Conservation (phyloP, 2,113 vertebrate genomes). For the Scopus umbretta region DNA sequence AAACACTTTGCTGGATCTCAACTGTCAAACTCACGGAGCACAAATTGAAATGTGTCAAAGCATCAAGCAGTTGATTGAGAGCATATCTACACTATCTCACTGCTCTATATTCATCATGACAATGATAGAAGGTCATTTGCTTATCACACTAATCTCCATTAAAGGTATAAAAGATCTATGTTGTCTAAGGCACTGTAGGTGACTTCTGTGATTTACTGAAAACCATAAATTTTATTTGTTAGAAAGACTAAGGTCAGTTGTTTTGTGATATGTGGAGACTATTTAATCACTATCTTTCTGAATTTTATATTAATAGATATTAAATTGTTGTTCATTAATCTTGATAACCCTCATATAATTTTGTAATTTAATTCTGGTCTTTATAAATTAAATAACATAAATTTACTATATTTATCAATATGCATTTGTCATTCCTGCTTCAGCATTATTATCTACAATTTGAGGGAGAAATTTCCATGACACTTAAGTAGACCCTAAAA, state of each 20-base stretch:
- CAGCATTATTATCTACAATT: background rate
- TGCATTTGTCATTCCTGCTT: background rate
- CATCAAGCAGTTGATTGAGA: background rate
- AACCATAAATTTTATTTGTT: background rate
- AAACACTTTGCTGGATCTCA: background rate
- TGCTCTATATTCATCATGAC: background rate
- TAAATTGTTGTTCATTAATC: background rate
- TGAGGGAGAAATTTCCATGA: background rate
- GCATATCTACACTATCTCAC: background rate
- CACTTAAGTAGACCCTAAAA: background rate
- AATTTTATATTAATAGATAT: background rate
- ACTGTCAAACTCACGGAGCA: background rate
- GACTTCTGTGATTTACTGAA: background rate
- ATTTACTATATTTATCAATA: background rate
- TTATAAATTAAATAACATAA: background rate
- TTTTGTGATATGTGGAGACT: background rate
- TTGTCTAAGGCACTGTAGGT: background rate
- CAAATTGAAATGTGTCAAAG: constrained; percentile 15
- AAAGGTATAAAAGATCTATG: background rate
- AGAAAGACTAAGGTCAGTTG: background rate
- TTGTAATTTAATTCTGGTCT: background rate
- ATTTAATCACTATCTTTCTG: background rate
- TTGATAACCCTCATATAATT: background rate
- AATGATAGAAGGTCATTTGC: background rate
- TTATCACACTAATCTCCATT: background rate